phyloP scores from a whole-genome alignment of 2,888 invertebrate genomes.

The Philaethria dido region DNA sequence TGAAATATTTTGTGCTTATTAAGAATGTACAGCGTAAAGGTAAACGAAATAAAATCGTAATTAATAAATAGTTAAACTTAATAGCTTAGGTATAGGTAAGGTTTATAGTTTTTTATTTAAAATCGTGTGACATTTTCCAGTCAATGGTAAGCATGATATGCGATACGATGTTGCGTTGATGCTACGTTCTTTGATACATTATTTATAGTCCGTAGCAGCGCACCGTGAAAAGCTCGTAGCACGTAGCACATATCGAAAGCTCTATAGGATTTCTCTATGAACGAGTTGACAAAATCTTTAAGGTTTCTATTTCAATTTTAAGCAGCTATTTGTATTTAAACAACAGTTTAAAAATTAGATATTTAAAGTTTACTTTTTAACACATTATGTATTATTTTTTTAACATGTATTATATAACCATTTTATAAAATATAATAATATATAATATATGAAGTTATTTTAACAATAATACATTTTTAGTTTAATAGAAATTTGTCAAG shows the following conservation, averaged over 20 bases:
- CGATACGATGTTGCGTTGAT: slow-evolving; percentile 7
- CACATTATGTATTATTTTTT: too few relatives aligned
- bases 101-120: background rate
- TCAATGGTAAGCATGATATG: slow-evolving; percentile 10
- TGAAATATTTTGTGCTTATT: slow-evolving; percentile 4
- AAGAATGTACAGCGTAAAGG: background rate
- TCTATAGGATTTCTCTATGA: background rate
- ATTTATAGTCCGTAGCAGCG: slow-evolving; percentile 24
- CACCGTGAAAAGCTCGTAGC: slow-evolving; percentile 24
- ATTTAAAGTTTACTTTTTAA: too few relatives aligned
- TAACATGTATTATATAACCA: too few relatives aligned
- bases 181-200: slow-evolving; percentile 24
- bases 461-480: too few relatives aligned
- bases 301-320: background rate
- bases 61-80: background rate
- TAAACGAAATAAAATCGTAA: background rate
- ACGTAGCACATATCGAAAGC: slow-evolving; percentile 12
- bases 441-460: too few relatives aligned
- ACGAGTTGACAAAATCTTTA: slow-evolving; percentile 6
- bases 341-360: background rate
- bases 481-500: too few relatives aligned
- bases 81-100: too few relatives aligned
- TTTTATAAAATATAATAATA: too few relatives aligned
- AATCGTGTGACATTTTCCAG: slow-evolving; percentile 2
- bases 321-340: background rate